These are phyloP conservation scores for Aspidiotus destructor DNA, from an alignment of 2,888 invertebrate species.

Conservation along the genomic window DNA sequence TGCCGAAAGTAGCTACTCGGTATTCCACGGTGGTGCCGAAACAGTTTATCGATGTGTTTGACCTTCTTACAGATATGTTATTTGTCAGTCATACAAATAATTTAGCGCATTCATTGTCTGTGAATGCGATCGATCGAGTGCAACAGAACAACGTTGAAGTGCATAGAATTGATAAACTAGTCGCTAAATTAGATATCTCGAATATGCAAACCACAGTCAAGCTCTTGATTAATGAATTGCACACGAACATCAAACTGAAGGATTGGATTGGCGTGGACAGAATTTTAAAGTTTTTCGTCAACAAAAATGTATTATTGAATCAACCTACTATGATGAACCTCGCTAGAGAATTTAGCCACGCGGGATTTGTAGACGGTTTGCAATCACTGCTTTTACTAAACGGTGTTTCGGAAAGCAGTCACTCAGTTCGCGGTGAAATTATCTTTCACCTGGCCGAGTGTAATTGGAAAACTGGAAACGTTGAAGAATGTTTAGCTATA, in stretches of 20 bases:
- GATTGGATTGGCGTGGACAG: constrained; percentile 5
- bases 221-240: constrained; percentile 4
- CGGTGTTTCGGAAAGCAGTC: neutral
- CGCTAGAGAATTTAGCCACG: constrained; percentile 7
- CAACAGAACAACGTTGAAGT: neutral
- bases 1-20: neutral
- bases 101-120: neutral
- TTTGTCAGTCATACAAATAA: neutral
- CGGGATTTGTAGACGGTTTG: constrained; percentile 7
- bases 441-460: constrained; percentile 13
- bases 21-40: constrained; percentile 5
- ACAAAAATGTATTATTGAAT: constrained; percentile 1
- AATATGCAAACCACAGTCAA: neutral
- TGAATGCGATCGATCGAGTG: neutral
- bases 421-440: constrained; percentile 9
- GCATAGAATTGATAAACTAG: neutral
- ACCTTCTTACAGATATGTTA: neutral
- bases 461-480: constrained; percentile 13
- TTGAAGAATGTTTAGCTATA: constrained; percentile 16
- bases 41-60: neutral
- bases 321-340: neutral
- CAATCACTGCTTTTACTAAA: neutral
- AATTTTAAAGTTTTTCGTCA: neutral
- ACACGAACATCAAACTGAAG: neutral
- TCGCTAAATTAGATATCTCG: neutral